Percentiles rank a stretch among this genome's conserved stretches.
Evolutionary conservation across 2,113 vertebrate species (phyloP).

Genomic region (Stegastes partitus): DNA sequence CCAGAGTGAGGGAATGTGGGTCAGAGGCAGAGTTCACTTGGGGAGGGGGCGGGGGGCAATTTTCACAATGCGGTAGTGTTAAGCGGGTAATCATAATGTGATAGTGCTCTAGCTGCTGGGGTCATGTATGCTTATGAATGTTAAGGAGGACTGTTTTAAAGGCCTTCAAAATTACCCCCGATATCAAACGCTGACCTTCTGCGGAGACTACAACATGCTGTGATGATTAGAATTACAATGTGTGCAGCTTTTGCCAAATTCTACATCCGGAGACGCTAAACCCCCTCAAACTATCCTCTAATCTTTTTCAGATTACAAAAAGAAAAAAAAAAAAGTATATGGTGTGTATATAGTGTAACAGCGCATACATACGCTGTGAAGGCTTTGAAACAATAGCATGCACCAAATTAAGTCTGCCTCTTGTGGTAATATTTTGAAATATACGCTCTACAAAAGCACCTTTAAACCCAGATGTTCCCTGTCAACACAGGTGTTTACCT

Average conservation of each 20-base stretch:
- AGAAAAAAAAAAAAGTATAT: not conserved
- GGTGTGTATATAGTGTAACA: not conserved
- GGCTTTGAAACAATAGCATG: conserved; percentile 11
- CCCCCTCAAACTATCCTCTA: not conserved
- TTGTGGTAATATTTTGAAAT: conserved; percentile 21
- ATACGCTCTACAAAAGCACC: conserved; percentile 30
- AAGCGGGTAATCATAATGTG: conserved; percentile 74
- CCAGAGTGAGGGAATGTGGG: conserved; percentile 74
- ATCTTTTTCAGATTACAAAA: not conserved
- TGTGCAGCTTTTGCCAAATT: conserved; percentile 30
- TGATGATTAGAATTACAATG: conserved; percentile 68
- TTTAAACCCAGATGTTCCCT: conserved; percentile 34
- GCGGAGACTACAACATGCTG: conserved; percentile 54
- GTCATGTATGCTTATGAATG: conserved; percentile 81
- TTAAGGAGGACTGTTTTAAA: conserved; percentile 75
- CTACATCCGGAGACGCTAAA: conserved; percentile 21
- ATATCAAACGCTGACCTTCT: conserved; percentile 77
- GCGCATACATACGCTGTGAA: not conserved
- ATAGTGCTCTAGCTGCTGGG: conserved; percentile 71
- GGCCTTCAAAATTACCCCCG: conserved; percentile 78
- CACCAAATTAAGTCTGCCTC: conserved; percentile 1
- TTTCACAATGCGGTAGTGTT: conserved; percentile 64
- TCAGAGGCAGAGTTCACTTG: conserved; percentile 79
- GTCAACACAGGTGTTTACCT: conserved; percentile 57
- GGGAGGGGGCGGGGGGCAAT: conserved; percentile 62